Base-by-base conservation (phyloP, 2,113 vertebrate species). In the Taurulus bubalis region DNA sequence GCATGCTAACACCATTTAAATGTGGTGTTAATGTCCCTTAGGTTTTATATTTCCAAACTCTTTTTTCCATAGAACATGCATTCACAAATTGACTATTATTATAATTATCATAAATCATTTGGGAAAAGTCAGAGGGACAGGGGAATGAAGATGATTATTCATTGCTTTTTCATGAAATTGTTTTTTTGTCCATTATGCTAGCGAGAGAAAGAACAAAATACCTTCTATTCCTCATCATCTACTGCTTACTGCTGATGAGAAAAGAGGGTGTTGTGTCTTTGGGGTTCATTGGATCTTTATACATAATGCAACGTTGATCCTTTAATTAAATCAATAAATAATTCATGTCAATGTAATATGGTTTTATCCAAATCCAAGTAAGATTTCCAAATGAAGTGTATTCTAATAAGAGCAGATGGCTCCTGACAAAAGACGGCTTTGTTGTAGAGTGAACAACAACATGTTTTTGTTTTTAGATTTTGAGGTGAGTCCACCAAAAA, bases 301-400 rank as follows among this genome's bases (percentile, higher is more conserved):
- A 58, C 75, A 85, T 78, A 82, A 75, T 78, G 62, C 60, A 68
- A 56, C 75, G 11, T 62, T 79, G 20, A 84, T 70, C 60, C 53
- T 81, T 78, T 75, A 75, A 81, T 78, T 74, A 71, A 85, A 82
- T 53, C 75, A 79, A 49, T 79, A 55, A 80, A 81, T 84, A 64
- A 72, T 85, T 85, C 9, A 87, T 32, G 42, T 58, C 28, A 58
- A 10, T 45, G 63, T 68, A 12, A 68, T 56, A 24, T 6, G 34
- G 49, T 76, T 82, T 72, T 14, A 72, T 59, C 66, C 55, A 68
- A 85, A 79, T 45, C 69, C 3, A 30, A 77, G 69, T 60, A 47
- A 42, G 42, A 75, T 38, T 75, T 70, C 38, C 40, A 70, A 73
- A 77, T 70, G 3, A 14, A 47, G 34, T 51, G 45, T 70, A 60